Base-by-base conservation (phyloP, 2,113 vertebrate species). In the Aleadryas rufinucha region DNA sequence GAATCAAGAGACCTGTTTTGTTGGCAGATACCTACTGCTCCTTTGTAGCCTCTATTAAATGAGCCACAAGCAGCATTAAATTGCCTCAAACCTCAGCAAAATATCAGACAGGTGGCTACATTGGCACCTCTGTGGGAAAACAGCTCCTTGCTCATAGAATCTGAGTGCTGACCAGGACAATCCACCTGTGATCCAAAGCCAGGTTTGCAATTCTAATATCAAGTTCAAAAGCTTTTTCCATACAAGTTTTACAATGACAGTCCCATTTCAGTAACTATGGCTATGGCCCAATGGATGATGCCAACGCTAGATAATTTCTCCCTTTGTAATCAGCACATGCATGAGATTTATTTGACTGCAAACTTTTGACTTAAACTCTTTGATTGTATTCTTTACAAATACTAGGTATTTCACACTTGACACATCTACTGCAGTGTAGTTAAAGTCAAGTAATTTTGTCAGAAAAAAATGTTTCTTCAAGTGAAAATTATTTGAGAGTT, bases 91-190 rank as follows among this genome's bases (percentile, higher is more conserved):
- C 23, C 35, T 52, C 33, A 19, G 28, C 53, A 81, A 87, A 81
- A 78, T 30, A 16, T 16, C 1, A 3, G 50, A 37, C 37, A 77
- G 18, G 27, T 72, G 14, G 31, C 33, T 60, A 1, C 9, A 41
- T 0, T 42, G 42, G 56, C 39, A 77, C 4, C 14, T 70, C 33
- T 41, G 3, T 4, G 26, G 42, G 52, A 47, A 35, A 86, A 35
- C 19, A 44, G 18, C 20, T 59, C 7, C 35, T 57, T 0, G 0
- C 20, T 81, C 22, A 12, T 1, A n/a, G 45, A 47, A 35, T 52
- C 3, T 27, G 30, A 64, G 13, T 31, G 7, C 2, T 66, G 52
- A 66, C 10, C 26, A 42, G 59, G 37, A 84, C 42, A 84, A 56
- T 42, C 37, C 7, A 66, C 26, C 18, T 23, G 6, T 35, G 17